Percentiles rank a stretch among this genome's conserved stretches.
These are phyloP conservation scores for Aegithalos caudatus DNA, from an alignment of 2,113 vertebrate genomes.

Conservation along the genomic window DNA sequence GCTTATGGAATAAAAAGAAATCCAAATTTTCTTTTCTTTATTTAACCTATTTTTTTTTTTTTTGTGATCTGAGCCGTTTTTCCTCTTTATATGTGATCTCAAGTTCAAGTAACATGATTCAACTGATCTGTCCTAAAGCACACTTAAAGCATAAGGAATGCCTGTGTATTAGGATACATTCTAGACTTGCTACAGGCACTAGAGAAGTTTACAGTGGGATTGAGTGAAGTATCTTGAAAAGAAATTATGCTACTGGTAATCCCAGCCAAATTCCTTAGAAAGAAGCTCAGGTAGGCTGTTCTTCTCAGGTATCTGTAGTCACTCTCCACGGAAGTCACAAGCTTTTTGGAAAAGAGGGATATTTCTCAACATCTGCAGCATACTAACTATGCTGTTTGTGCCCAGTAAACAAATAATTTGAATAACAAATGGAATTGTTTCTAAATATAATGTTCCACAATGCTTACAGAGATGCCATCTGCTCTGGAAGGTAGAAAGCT, in stretches of 20 bases:
- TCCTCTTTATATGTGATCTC: neutral
- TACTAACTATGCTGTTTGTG: neutral
- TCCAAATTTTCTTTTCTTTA: neutral
- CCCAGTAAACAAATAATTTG: constrained; percentile 20
- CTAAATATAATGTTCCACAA: constrained; percentile 36
- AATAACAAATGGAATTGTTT: constrained; percentile 48
- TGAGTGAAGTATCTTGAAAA: neutral
- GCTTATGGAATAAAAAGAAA: neutral
- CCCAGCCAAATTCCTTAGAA: neutral
- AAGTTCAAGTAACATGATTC: neutral
- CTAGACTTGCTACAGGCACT: neutral
- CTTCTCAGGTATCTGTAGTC: neutral
- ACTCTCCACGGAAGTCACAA: neutral
- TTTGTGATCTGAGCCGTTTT: neutral
- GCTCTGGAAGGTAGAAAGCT: constrained; percentile 35
- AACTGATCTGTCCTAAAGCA: neutral
- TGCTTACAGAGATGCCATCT: constrained; percentile 33
- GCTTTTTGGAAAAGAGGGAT: neutral
- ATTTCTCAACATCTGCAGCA: neutral
- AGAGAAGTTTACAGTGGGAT: neutral
- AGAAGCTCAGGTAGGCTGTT: neutral
- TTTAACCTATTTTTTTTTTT: neutral
- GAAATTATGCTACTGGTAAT: neutral
- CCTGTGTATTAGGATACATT: neutral
- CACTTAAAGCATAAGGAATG: neutral